Evolutionary conservation across 2,797 vertebrate species (phyloP).

Genomic region (Denticeps clupeoides): DNA sequence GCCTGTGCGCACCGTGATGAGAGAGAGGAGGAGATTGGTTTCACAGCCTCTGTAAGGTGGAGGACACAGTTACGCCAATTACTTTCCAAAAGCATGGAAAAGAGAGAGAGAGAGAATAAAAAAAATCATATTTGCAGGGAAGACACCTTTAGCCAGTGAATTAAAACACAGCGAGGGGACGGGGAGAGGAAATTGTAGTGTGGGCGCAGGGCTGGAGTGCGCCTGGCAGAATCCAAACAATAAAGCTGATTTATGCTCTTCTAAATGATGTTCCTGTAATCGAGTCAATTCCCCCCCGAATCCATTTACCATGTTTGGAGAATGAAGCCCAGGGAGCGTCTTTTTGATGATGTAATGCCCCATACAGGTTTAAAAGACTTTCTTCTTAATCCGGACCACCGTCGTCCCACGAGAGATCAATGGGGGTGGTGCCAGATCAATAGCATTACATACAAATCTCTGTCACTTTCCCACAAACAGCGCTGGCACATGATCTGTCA

Average conservation of each 20-base stretch:
- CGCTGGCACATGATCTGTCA: constrained; percentile 34
- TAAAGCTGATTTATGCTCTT: constrained; percentile 37
- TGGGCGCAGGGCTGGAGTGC: constrained; percentile 17
- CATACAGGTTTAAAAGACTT: constrained; percentile 42
- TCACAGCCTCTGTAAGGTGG: constrained; percentile 21
- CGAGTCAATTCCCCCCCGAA: constrained; percentile 33
- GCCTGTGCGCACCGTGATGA: constrained; percentile 16
- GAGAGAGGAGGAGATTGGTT: constrained; percentile 24
- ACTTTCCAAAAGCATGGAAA: constrained; percentile 32
- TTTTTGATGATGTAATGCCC: constrained; percentile 41
- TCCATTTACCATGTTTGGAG: constrained; percentile 41
- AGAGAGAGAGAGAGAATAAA: too few species aligned
- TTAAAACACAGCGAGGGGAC: constrained; percentile 9
- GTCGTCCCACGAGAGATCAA: constrained; percentile 38
- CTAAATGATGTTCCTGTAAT: constrained; percentile 37
- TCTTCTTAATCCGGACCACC: constrained; percentile 42
- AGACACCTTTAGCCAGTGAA: constrained; percentile 23
- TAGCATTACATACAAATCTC: constrained; percentile 45
- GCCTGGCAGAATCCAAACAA: constrained; percentile 29
- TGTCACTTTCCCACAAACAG: constrained; percentile 38
- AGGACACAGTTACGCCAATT: constrained; percentile 25
- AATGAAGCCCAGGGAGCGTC: constrained; percentile 28
- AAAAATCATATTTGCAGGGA: constrained; percentile 26
- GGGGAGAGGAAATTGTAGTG: constrained; percentile 18
- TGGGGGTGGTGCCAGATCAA: constrained; percentile 43